Conservation (phyloP, 2,113 vertebrate species). For the Xiphophorus couchianus region DNA sequence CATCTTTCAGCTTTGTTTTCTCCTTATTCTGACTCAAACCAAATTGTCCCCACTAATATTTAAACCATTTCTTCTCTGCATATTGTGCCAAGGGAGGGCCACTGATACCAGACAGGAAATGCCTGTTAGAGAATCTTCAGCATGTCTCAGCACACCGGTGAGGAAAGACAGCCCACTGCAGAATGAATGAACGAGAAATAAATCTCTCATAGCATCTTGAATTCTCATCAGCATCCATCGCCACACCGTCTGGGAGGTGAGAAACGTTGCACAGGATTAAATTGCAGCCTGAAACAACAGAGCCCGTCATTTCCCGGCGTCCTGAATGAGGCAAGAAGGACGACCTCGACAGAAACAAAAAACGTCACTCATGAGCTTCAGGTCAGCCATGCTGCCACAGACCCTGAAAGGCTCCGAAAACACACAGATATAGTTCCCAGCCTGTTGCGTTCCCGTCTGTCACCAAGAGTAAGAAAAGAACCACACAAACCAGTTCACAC, state of each 20-base stretch:
- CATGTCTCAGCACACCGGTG: constrained; percentile 28
- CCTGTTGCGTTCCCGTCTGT: constrained; percentile 3
- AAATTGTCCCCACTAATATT: constrained; percentile 12
- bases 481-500: constrained; percentile 7
- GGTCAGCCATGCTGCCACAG: constrained; percentile 38
- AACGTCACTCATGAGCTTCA: constrained; percentile 53
- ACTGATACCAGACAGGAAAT: constrained; percentile 58
- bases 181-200: constrained; percentile 59
- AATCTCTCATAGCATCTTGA: constrained; percentile 49
- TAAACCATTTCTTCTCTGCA: constrained; percentile 1
- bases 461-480: constrained; percentile 1
- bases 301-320: constrained; percentile 45
- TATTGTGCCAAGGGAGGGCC: constrained; percentile 19
- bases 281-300: constrained; percentile 65
- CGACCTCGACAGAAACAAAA: constrained; percentile 60
- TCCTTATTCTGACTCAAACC: constrained; percentile 17
- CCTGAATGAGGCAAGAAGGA: constrained; percentile 45
- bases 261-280: constrained; percentile 13
- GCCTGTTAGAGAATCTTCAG: constrained; percentile 31
- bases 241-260: constrained; percentile 26
- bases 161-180: constrained; percentile 27
- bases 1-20: constrained; percentile 43
- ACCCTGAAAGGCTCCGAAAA: constrained; percentile 15
- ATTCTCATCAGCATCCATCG: constrained; percentile 47
- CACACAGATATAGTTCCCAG: constrained; percentile 6